phyloP scores from a whole-genome alignment of 2,797 vertebrate genomes.

The Hypotaenidia okinawae region DNA sequence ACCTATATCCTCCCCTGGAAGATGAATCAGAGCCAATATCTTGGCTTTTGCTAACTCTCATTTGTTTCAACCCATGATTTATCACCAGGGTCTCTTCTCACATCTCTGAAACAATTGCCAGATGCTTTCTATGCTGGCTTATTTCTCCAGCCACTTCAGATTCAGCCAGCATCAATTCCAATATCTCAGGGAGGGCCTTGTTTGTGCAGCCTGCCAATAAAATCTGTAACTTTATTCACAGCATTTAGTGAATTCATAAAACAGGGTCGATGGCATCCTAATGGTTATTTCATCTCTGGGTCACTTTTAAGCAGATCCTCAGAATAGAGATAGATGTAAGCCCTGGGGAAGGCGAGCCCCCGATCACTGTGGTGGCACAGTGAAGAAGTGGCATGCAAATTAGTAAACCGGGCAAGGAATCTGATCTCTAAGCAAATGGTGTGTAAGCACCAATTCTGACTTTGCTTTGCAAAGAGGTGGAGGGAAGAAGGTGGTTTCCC shows the following conservation, averaged over 20 bases:
- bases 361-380: background rate
- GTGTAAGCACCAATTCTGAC: background rate
- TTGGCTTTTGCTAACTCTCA: slow-evolving; percentile 27
- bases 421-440: background rate
- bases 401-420: background rate
- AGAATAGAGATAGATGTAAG: slow-evolving; percentile 43
- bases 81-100: background rate
- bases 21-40: background rate
- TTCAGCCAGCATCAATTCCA: slow-evolving; percentile 30
- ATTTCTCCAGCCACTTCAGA: slow-evolving; percentile 43
- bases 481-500: background rate
- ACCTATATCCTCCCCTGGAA: background rate
- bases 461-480: background rate
- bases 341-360: background rate
- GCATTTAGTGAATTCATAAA: slow-evolving; percentile 62
- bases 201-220: slow-evolving; percentile 54
- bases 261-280: slow-evolving; percentile 21
- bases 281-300: slow-evolving; percentile 40
- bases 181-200: slow-evolving; percentile 2
- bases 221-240: slow-evolving; percentile 63
- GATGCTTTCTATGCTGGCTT: background rate
- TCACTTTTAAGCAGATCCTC: slow-evolving; percentile 1
- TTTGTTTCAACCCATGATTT: slow-evolving; percentile 52
- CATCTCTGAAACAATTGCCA: slow-evolving; percentile 11
- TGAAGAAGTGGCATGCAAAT: background rate